These are phyloP conservation scores for Drosophila sordidapex DNA, from an alignment of 2,888 invertebrate genomes.

Conservation along the genomic window DNA sequence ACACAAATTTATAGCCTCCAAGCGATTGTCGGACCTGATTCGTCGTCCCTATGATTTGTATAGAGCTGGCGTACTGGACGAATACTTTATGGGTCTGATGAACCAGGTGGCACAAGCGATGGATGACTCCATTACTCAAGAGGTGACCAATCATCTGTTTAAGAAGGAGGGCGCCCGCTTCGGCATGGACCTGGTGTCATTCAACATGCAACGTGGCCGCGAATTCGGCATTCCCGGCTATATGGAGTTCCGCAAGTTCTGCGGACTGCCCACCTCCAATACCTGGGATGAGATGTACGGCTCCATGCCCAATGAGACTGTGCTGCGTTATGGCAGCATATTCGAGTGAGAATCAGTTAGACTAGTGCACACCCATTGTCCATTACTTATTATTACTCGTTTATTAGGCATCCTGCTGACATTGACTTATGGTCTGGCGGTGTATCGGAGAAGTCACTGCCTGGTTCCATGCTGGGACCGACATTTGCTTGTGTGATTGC, in stretches of 20 bases:
- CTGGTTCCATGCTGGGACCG: conserved; percentile 96
- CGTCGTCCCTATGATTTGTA: conserved; percentile 95
- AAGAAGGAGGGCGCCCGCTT: conserved; percentile 90
- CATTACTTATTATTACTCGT: background rate
- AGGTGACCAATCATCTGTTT: conserved; percentile 96
- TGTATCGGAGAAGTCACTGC: conserved; percentile 94
- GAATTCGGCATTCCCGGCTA: conserved; percentile 96
- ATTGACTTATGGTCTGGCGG: conserved; percentile 98
- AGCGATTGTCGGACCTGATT: conserved; percentile 94
- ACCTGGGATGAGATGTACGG: conserved; percentile 92
- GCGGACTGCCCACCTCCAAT: conserved; percentile 92
- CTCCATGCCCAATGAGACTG: conserved; percentile 95
- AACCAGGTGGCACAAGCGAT: conserved; percentile 97
- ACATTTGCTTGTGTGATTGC: conserved; percentile 97
- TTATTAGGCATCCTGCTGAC: conserved; percentile 91
- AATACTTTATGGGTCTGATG: conserved; percentile 96
- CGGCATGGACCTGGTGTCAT: conserved; percentile 95
- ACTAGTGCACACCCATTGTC: accelerated
- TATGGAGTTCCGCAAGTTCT: conserved; percentile 96
- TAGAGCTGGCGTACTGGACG: conserved; percentile 94
- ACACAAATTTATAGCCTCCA: conserved; percentile 96
- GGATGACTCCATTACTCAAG: conserved; percentile 96
- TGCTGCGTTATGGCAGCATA: conserved; percentile 92
- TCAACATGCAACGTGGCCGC: conserved; percentile 96
- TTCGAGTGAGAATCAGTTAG: conserved; percentile 88